Percentiles rank a stretch among this genome's conserved stretches.
Conservation (phyloP, 2,797 vertebrate genomes). For the Enteromius argenteus region DNA sequence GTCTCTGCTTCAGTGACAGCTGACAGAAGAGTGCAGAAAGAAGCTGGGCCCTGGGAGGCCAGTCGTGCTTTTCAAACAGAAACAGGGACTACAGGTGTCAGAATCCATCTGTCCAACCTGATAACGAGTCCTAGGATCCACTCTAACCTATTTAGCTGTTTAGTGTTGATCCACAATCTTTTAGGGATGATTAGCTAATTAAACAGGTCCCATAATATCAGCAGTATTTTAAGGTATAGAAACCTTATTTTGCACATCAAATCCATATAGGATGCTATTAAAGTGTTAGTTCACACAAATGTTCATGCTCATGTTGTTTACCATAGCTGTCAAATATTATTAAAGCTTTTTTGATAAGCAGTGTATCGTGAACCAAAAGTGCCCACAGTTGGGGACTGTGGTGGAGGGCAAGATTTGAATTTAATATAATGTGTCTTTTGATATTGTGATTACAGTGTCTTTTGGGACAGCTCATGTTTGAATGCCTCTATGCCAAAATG, state of each 20-base stretch:
- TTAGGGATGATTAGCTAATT: background rate
- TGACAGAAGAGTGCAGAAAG: constrained; percentile 45
- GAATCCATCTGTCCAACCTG: constrained; percentile 36
- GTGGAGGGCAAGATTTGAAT: constrained; percentile 6
- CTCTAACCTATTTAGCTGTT: constrained; percentile 4
- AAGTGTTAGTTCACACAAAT: background rate
- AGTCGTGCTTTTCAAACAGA: constrained; percentile 31
- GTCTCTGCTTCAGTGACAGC: constrained; percentile 56
- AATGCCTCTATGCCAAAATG: constrained; percentile 35
- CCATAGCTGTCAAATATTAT: constrained; percentile 15
- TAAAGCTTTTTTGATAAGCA: background rate
- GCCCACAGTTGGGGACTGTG: constrained; percentile 10
- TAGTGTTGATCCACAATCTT: background rate
- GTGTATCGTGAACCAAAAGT: background rate
- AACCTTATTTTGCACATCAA: background rate
- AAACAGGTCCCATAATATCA: background rate
- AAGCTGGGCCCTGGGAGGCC: constrained; percentile 36
- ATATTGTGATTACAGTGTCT: constrained; percentile 25
- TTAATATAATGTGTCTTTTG: constrained; percentile 25
- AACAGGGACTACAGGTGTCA: constrained; percentile 39
- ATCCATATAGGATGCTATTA: background rate
- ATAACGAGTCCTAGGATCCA: constrained; percentile 4
- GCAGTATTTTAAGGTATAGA: background rate
- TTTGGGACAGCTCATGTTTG: constrained; percentile 20
- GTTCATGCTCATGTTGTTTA: background rate